Percentiles rank a stretch among this genome's conserved stretches.
Conservation (phyloP, 1,140 invertebrate species). For the Temnothorax nylanderi region DNA sequence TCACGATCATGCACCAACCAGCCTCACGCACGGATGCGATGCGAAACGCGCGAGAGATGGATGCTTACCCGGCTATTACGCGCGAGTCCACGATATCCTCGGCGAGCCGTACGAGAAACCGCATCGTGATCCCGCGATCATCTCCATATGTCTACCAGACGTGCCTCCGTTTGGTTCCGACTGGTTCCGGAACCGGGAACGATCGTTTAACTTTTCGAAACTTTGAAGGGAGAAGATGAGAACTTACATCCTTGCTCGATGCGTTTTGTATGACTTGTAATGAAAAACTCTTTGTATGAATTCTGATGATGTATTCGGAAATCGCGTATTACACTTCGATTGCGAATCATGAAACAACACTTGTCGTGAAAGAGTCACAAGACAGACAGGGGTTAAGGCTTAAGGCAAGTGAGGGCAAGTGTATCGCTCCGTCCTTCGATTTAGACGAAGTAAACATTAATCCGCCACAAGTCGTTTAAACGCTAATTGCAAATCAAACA, state of each 20-base stretch:
- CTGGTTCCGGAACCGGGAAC: not conserved
- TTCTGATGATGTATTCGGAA: not conserved
- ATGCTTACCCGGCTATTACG: constrained; percentile 63
- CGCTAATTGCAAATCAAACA: constrained; percentile 37
- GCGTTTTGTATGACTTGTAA: not conserved
- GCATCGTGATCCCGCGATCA: constrained; percentile 40
- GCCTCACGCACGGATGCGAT: constrained; percentile 25
- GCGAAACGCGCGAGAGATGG: constrained; percentile 52
- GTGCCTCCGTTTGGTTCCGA: not conserved
- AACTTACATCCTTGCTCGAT: not conserved
- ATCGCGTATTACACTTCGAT: not conserved
- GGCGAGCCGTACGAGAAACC: not conserved
- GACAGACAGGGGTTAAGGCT: not conserved
- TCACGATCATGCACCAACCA: constrained; percentile 43
- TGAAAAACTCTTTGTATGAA: not conserved
- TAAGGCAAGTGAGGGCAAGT: not conserved
- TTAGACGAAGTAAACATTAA: not conserved
- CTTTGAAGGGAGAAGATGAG: not conserved
- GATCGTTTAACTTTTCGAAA: not conserved
- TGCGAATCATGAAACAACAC: not conserved
- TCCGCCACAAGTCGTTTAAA: not conserved
- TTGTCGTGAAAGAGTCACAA: not conserved
- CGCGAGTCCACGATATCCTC: not conserved
- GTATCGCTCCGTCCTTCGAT: not conserved
- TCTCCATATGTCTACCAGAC: constrained; percentile 49